Conservation (phyloP, 2,797 vertebrate species). For the Phrynocephalus forsythii region DNA sequence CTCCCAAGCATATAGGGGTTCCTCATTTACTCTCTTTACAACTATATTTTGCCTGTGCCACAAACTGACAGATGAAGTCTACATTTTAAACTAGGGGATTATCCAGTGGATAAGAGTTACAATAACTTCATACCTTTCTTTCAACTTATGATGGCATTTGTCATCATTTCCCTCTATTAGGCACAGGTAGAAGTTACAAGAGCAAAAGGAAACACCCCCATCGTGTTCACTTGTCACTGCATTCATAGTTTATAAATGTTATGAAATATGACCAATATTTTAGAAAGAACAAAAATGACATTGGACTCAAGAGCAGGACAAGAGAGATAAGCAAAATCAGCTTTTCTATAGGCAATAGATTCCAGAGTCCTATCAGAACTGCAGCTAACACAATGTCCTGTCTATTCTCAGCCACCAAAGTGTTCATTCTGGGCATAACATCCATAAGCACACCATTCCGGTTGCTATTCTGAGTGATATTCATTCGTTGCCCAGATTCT, state of each 20-base stretch:
- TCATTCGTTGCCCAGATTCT: constrained; percentile 38
- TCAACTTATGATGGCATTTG: background rate
- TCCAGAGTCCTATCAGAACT: background rate
- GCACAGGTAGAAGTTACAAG: background rate
- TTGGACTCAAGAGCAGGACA: background rate
- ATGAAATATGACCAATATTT: background rate
- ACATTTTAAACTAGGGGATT: background rate
- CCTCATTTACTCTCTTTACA: background rate
- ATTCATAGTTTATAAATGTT: background rate
- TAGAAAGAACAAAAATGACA: background rate
- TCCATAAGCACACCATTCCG: constrained; percentile 16
- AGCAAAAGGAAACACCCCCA: background rate
- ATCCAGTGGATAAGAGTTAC: background rate
- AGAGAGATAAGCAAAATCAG: background rate
- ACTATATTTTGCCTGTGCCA: background rate
- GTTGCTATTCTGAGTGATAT: constrained; percentile 1
- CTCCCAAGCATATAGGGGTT: background rate
- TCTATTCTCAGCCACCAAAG: background rate
- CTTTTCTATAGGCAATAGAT: background rate
- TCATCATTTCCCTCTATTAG: background rate
- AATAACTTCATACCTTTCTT: background rate
- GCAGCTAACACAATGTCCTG: background rate
- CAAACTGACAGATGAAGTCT: background rate
- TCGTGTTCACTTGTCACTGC: background rate
- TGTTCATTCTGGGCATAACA: constrained; percentile 2